phyloP scores from a whole-genome alignment of 2,888 invertebrate species.

The Carcina quercana region DNA sequence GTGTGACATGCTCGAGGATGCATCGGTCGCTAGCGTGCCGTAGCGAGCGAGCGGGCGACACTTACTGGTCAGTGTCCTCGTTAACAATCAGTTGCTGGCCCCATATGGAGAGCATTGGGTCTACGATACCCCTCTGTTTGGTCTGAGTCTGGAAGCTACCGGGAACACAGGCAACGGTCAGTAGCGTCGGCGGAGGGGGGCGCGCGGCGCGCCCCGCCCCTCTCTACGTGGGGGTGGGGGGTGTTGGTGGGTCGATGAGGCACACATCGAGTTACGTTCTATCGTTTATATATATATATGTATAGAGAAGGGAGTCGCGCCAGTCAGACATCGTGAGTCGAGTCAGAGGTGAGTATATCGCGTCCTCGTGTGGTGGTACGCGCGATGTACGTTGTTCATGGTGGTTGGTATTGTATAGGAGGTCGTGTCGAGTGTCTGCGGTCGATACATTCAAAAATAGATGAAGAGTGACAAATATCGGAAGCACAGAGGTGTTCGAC shows the following conservation, averaged over 20 bases:
- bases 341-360: no score
- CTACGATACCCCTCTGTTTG: conserved; percentile 97
- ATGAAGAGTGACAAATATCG: conserved; percentile 66
- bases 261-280: conserved; percentile 6
- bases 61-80: conserved; percentile 98
- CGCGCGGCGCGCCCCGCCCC: conserved; percentile 13
- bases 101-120: conserved; percentile 99
- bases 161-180: conserved; percentile 63
- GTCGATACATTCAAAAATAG: conserved; percentile 49
- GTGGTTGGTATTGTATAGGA: no score
- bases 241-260: conserved; percentile 5
- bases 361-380: no score
- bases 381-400: no score
- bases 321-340: no score
- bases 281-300: no score
- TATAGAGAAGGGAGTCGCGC: no score
- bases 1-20: no score
- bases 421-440: no score
- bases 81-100: conserved; percentile 98
- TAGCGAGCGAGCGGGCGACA: conserved; percentile 77
- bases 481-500: conserved; percentile 69
- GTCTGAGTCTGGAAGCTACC: conserved; percentile 88
- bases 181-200: conserved; percentile 22
- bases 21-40: no score
- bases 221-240: conserved; percentile 14